A percentile compares a stretch with the other conserved stretches of the same genome.
Evolutionary conservation across 2,888 invertebrate species (phyloP).

Genomic region (Nematopogon swammerdamellus): DNA sequence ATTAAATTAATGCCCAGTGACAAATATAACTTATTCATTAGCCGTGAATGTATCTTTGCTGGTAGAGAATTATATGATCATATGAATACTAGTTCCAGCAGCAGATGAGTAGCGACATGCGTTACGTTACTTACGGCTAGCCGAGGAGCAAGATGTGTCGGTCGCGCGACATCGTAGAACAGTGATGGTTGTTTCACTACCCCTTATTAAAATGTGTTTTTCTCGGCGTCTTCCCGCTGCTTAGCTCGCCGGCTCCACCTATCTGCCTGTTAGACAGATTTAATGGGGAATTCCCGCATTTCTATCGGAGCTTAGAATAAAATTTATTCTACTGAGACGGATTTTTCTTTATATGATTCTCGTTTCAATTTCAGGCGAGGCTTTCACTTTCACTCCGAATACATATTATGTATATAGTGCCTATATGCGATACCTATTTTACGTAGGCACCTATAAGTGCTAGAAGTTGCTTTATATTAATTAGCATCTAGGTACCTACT

Average conservation of each 20-base stretch:
- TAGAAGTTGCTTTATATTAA: too few relatives aligned
- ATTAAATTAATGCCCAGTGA: too few relatives aligned
- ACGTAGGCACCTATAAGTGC: too few relatives aligned
- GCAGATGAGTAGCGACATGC: too few relatives aligned
- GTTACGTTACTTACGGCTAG: too few relatives aligned
- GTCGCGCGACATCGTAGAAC: slow-evolving; percentile 8
- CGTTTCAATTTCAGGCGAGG: not conserved
- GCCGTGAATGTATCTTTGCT: too few relatives aligned
- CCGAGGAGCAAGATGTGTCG: slow-evolving; percentile 21
- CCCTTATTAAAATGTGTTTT: slow-evolving; percentile 47
- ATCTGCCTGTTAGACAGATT: slow-evolving; percentile 39
- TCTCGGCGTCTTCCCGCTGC: slow-evolving; percentile 25
- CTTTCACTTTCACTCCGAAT: not conserved
- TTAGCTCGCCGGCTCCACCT: slow-evolving; percentile 35
- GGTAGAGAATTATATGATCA: too few relatives aligned
- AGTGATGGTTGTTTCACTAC: slow-evolving; percentile 15
- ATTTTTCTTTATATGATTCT: not conserved
- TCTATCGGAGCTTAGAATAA: slow-evolving; percentile 43
- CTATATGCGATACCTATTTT: too few relatives aligned
- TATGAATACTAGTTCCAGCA: too few relatives aligned
- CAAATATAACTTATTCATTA: too few relatives aligned
- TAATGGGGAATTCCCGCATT: slow-evolving; percentile 45
- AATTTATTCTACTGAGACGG: slow-evolving; percentile 28
- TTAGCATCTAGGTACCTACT: too few relatives aligned
- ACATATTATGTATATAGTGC: too few relatives aligned